Evolutionary conservation across 1,140 invertebrate species (phyloP), one percentile per base, ranked within the genome.

Genomic region (Sycophaga agraensis): DNA sequence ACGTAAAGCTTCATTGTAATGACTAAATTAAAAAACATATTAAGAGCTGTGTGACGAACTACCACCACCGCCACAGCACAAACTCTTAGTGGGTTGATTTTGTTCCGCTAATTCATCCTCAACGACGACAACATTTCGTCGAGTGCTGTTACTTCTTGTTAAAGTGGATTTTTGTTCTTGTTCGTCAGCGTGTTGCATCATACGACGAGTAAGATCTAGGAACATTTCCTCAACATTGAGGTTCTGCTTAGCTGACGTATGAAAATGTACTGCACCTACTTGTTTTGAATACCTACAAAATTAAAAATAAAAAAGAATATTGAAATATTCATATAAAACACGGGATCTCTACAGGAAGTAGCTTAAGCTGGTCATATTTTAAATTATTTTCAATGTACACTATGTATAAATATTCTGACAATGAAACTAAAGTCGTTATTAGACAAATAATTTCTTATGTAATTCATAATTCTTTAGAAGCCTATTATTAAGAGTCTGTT

Each of bases 181-280:
- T 68, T 81, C 77, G 57, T 82, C 81, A 12, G 80, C 81, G 59
- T 80, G 78, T 26, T 81, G 74, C 45, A 89, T 82, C 87, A 89
- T 89, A 45, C 84, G 75, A 50, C 88, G 86, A 17, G 91, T 91
- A 46, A 98, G 78, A 66, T 94, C 88, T 40, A 96, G 74, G 78
- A 99, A 99, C 73, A 99, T 83, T 67, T 98, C 94, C 73, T 97
- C 91, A 19, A 99, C 92, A 24, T 93, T 92, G 77, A 90, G 85
- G 76, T 98, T 98, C 21, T 90, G 76, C 82, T 99, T 99, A 0
- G 97, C 97, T 22, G 97, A 98, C 14, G 95, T 97, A 68, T 95
- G 89, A 81, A 90, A 94, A 81, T 98, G 96, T 63, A 87, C 86
- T n/a, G 97, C 97, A 39, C 93, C 94, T 9, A 98, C 96, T 69